Evolutionary conservation across 2,888 invertebrate genomes (phyloP), one percentile per base, ranked within the genome.

Genomic region (Drosophila buzzatii): DNA sequence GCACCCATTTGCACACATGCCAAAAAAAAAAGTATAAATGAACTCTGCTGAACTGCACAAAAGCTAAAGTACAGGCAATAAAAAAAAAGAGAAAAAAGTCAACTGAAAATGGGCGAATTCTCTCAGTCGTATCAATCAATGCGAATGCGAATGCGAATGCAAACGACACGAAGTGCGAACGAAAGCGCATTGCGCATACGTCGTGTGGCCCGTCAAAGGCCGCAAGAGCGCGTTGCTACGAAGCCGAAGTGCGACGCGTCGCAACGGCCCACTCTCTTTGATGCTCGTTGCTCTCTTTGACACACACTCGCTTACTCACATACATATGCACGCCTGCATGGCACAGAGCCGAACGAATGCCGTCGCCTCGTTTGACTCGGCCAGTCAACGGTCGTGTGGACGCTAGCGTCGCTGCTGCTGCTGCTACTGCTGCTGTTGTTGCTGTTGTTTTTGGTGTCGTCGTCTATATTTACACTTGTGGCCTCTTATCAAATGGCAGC

Each of bases 391-490:
- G 85, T 85, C 90, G 85, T 81, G 90, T 78, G 89, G 85, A 89
- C 90, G 86, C 73, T 70, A 77, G 27, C 71, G 53, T 47, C 55
- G 49, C 7, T 67, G 76, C 44, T 27, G 41, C 18, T 53, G 73
- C 47, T 72, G 59, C 39, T 67, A 52, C 57, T 76, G 71, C 14
- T 49, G 47, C n/a, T 53, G 58, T 35, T 73, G 58, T 41, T 73
- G 44, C 35, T 73, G 60, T 67, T 76, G 73, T 53, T 70, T 65
- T 68, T 73, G 83, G 82, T 70, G 82, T 70, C 69, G 76, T 77
- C 83, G 90, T 88, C 87, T 88, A 91, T 88, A 88, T 91, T 88
- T 88, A 88, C 91, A 91, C 91, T 91, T 88, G 90, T 90, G 90
- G 89, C 91, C 91, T 90, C 91, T 88, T 88, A 88, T 88, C 88